Evolutionary conservation across 2,888 invertebrate genomes (phyloP), one percentile per base, ranked within the genome.

Genomic region (Meteorus colon): DNA sequence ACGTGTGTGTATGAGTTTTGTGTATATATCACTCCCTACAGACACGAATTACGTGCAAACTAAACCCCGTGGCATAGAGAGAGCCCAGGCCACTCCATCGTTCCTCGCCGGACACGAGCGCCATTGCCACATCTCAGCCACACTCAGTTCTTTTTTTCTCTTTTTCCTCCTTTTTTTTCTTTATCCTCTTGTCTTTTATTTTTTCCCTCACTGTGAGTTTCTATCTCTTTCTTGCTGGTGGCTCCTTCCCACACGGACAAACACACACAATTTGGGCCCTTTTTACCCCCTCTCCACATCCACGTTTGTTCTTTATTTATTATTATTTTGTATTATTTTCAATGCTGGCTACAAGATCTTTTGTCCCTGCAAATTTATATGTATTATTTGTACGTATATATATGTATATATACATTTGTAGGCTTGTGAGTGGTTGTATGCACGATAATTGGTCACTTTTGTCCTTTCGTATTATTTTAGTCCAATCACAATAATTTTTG

Each of bases 41-140:
- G 77, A 78, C 84, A 82, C 82, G 79, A 82, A 82, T 82, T 82
- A 81, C 81, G 79, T 79, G 77, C 76, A 80, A 82, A 82, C 75
- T 75, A 75, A 75, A 66, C 59, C 66, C 69, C 71, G 75, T 75
- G 75, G 71, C 69, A 65, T 71, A 75, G 71, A 70, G 75, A 77
- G 84, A 41, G 41, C 41, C 84, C 76, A 81, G 77, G 82, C 83
- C 82, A 82, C 79, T 80, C 78, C 78, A 77, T 78, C 78, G 81
- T 19, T 55, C 55, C 80, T 81, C 80, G 81, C 78, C 80, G 80
- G 79, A 81, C 79, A 85, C 82, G 82, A 80, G 85, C 88, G 84
- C 85, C 85, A 86, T 86, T 86, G 85, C 86, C 86, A 84, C 84
- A 84, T 86, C 83, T 80, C 82, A 75, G 70, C 76, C 77, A 75